Base-by-base conservation (phyloP, 2,888 invertebrate genomes). In the Idaea aversata region DNA sequence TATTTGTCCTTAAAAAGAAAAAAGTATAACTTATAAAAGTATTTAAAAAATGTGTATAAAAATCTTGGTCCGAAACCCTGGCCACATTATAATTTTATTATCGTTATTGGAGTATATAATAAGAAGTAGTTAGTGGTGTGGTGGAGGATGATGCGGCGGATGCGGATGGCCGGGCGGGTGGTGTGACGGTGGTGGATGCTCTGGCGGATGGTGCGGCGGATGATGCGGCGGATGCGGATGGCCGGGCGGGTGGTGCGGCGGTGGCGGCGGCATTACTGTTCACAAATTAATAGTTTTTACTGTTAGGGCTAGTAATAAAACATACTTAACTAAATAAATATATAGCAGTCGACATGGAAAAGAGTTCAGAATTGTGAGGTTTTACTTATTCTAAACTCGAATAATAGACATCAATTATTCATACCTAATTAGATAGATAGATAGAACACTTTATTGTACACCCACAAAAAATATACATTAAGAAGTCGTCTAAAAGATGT, bases 241-340 rank as follows among this genome's bases (percentile, higher is more conserved):
- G 69, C n/a, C 63, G 65, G 75, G 75, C 0, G 71, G 70, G 57
- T 69, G 69, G 15, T 70, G 64, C 3, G 73, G 77, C 5, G 74
- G 75, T 63, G 77, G 77, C 15, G 77, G 77, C 57, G 80, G 74
- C 77, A 77, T 79, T 64, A 60, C 75, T 73, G 69, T 15, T 73
- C 7, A 15, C 5, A 59, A 47, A 47, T 47, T 47, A 47, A 10
- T 6, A 10, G 47, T 47, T 47, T 47, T 47, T 47, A 10, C 10
- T 25, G 3, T 2, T 25, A 25, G 25, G 57, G 57, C 7, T 57
- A 15, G 3, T 1, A 57, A 57, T 57, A 57, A 57, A 57, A 57
- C n/a, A n/a, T n/a, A 57, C 1, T 2, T 25, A 25, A 25, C 25
- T 25, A 25, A 25, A 25, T 25, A 25, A 25, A 25, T 25, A 3